phyloP scores from a whole-genome alignment of 2,888 invertebrate genomes.

The Stenurella melanura region DNA sequence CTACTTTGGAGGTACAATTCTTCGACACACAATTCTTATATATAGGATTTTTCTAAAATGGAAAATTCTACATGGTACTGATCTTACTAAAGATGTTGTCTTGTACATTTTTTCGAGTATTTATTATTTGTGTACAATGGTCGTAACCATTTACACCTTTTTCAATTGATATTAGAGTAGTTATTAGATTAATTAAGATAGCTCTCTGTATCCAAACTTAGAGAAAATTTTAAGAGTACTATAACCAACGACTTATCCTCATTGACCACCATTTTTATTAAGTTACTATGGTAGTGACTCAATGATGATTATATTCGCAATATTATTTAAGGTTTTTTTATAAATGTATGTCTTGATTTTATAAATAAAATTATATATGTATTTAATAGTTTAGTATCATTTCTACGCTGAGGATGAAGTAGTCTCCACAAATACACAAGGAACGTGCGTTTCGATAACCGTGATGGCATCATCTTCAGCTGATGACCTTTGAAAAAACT shows the following conservation, averaged over 20 bases:
- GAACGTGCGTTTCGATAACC: too few species aligned
- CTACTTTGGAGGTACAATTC: slow-evolving; percentile 64
- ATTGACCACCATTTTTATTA: slow-evolving; percentile 52
- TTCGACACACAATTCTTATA: slow-evolving; percentile 50
- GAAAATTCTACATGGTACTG: slow-evolving; percentile 65
- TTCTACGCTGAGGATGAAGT: too few species aligned
- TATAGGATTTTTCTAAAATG: slow-evolving; percentile 54
- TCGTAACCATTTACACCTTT: slow-evolving; percentile 43
- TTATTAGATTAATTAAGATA: slow-evolving; percentile 68
- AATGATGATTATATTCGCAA: slow-evolving; percentile 65
- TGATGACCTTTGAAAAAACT: too few species aligned
- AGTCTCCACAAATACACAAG: too few species aligned
- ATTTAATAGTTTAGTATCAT: slow-evolving; percentile 23
- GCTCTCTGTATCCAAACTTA: slow-evolving; percentile 71
- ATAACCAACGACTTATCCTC: slow-evolving; percentile 61
- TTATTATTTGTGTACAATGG: slow-evolving; percentile 52
- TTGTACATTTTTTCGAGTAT: slow-evolving; percentile 57
- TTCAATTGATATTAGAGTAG: slow-evolving; percentile 61
- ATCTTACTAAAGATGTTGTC: slow-evolving; percentile 61
- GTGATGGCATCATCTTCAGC: too few species aligned
- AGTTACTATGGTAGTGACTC: slow-evolving; percentile 58
- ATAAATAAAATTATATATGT: slow-evolving; percentile 67
- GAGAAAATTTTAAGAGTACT: slow-evolving; percentile 63
- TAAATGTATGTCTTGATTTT: slow-evolving; percentile 68
- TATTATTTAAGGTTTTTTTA: slow-evolving; percentile 69